Percentiles rank a stretch among this genome's conserved stretches.
Evolutionary conservation across 2,113 vertebrate genomes (phyloP).

Genomic region (Thinocorus orbignyianus): DNA sequence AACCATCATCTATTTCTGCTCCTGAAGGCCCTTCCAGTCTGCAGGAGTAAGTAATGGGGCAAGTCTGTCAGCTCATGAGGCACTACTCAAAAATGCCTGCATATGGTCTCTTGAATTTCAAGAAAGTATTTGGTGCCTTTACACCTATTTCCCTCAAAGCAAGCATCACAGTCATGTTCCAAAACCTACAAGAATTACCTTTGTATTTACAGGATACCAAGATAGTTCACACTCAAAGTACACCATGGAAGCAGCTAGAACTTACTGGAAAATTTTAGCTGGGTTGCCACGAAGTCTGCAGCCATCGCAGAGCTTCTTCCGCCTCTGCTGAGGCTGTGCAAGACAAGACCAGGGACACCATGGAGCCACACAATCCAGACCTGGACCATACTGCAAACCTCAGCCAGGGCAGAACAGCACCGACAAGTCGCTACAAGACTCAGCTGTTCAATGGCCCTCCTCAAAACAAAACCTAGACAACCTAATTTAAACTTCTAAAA

Average conservation of each 20-base stretch:
- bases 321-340: not conserved
- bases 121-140: not conserved
- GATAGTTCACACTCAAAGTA: not conserved
- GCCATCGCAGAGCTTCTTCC: not conserved
- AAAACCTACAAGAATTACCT: not conserved
- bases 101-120: not conserved
- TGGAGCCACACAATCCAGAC: not conserved
- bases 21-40: not conserved
- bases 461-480: not conserved
- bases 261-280: not conserved
- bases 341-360: rapidly evolving
- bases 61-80: not conserved
- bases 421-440: not conserved
- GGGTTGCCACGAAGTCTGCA: not conserved
- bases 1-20: not conserved
- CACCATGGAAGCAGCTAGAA: not conserved
- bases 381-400: not conserved
- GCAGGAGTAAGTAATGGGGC: not conserved
- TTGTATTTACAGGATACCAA: not conserved
- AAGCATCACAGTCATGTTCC: rapidly evolving
- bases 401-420: not conserved
- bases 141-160: not conserved
- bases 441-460: not conserved
- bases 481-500: not conserved
- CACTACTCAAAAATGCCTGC: not conserved